Evolutionary conservation across 92 coral and sea anemone species (phyloP), one percentile per base, ranked within the genome.

Genomic region (Isaurus tuberculatus): DNA sequence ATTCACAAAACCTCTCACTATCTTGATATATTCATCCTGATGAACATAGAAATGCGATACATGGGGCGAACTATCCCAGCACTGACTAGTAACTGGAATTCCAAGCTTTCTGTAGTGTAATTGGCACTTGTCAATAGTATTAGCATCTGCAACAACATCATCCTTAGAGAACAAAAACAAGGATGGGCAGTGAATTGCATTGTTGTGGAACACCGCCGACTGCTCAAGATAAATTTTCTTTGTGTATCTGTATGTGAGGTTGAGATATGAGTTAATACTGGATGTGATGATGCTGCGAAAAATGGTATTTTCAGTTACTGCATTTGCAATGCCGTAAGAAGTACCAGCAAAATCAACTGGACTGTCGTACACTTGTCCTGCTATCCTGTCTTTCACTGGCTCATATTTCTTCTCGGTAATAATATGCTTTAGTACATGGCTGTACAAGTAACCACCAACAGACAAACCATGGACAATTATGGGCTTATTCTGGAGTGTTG

Each of bases 331-430:
- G 5, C 99, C 99, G 71, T 90, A 83, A 26, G 99, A 92, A 1
- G 94, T 88, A n/a, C 94, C 97, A n/a, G 88, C 85, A 81, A 96
- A 94, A 48, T 94, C 98, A 23, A 96, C 99, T 3, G 99, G 99
- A 65, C 98, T 94, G 58, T 96, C 99, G 26, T 94, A 89, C 29
- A 96, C 92, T 70, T 96, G 99, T 3, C 99, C 99, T 25, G 84
- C 75, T 66, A 96, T 96, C 44, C 99, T 86, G 37, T 89, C 87
- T 82, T 90, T 92, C 5, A 96, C 99, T 0, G 98, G 72, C 8
- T 83, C 49, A 44, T 90, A 96, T 63, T 88, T 90, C 25, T 83
- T 86, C 36, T 79, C 72, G 32, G 86, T 94, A 65, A 87, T 90
- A 81, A 96, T 94, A 82, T 94, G 88, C 69, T 92, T 94, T 69